A percentile compares a stretch with the other conserved stretches of the same genome.
Evolutionary conservation across 2,888 invertebrate genomes (phyloP).

Genomic region (Stegana nigrithorax): DNA sequence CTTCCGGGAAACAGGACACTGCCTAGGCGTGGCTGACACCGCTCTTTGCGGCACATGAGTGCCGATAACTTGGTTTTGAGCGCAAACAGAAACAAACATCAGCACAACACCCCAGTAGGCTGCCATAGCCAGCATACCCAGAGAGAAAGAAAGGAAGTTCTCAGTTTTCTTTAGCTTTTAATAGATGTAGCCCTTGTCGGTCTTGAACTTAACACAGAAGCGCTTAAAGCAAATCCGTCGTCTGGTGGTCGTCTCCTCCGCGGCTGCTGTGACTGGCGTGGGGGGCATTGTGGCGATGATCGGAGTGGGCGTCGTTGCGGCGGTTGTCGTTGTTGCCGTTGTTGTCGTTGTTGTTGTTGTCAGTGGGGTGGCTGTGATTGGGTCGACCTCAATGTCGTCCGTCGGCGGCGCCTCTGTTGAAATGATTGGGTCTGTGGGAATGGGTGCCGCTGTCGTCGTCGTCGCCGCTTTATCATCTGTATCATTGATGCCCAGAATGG

Average conservation of each 20-base stretch:
- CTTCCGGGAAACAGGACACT: too few relatives aligned
- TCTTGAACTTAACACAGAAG: conserved; percentile 45
- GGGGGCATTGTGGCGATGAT: conserved; percentile 12
- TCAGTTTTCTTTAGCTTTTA: conserved; percentile 8
- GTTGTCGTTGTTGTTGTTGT: conserved; percentile 12
- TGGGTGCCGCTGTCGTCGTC: neutral
- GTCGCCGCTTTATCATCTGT: neutral
- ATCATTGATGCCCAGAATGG: too few relatives aligned
- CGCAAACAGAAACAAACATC: too few relatives aligned
- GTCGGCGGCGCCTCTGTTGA: too few relatives aligned
- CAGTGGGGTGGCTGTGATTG: neutral
- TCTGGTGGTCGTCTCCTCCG: conserved; percentile 11
- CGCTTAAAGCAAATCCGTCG: conserved; percentile 48
- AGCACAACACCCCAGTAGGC: too few relatives aligned
- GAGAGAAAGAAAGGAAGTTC: too few relatives aligned
- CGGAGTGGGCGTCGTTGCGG: neutral
- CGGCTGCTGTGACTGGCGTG: too few relatives aligned
- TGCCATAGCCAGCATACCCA: too few relatives aligned
- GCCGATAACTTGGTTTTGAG: too few relatives aligned
- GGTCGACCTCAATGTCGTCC: too few relatives aligned
- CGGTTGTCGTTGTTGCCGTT: neutral
- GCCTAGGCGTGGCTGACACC: too few relatives aligned
- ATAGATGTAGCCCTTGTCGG: conserved; percentile 45
- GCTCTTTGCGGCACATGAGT: too few relatives aligned
- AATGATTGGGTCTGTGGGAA: neutral